Percentiles rank a stretch among this genome's conserved stretches.
These are phyloP conservation scores for Pao palembangensis DNA, from an alignment of 2,113 vertebrate genomes.

Conservation along the genomic window DNA sequence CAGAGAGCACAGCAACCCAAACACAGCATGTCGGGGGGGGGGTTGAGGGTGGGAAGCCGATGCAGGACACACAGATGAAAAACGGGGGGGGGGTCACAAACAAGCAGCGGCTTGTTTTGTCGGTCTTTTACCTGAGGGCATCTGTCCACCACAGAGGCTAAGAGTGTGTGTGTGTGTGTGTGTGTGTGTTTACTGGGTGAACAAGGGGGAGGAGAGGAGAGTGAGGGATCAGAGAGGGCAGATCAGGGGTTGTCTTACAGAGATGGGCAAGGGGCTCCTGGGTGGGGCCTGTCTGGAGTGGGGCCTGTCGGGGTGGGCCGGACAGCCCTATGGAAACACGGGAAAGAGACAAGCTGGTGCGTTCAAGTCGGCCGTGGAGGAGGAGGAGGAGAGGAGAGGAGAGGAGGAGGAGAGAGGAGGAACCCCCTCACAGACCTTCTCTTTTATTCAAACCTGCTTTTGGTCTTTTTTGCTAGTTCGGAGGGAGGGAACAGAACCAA, in stretches of 20 bases:
- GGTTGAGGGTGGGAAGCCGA: slow-evolving; percentile 27
- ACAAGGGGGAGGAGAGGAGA: background rate
- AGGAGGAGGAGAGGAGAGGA: slow-evolving; percentile 1
- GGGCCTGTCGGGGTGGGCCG: slow-evolving; percentile 74
- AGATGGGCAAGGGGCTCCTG: slow-evolving; percentile 77
- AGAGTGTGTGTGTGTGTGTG: background rate
- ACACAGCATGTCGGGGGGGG: slow-evolving; percentile 29
- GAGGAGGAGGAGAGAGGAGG: background rate
- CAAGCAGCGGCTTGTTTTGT: no score
- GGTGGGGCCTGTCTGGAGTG: slow-evolving; percentile 75
- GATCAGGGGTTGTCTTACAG: slow-evolving; percentile 70
- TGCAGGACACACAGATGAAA: slow-evolving; percentile 33
- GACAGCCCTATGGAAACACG: slow-evolving; percentile 75
- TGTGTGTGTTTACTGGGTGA: slow-evolving; percentile 12
- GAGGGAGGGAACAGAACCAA: no score
- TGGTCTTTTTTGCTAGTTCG: no score
- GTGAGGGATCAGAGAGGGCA: slow-evolving; percentile 11
- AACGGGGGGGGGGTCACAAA: slow-evolving; percentile 9
- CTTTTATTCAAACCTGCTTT: no score
- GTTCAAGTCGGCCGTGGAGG: slow-evolving; percentile 47
- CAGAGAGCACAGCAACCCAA: slow-evolving; percentile 41
- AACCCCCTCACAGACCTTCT: no score
- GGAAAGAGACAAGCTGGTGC: slow-evolving; percentile 65
- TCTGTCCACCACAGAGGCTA: background rate
- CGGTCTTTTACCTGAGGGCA: background rate